Percentiles rank a stretch among this genome's conserved stretches.
phyloP scores from a whole-genome alignment of 2,797 vertebrate genomes.

The Phaenicophaeus curvirostris region DNA sequence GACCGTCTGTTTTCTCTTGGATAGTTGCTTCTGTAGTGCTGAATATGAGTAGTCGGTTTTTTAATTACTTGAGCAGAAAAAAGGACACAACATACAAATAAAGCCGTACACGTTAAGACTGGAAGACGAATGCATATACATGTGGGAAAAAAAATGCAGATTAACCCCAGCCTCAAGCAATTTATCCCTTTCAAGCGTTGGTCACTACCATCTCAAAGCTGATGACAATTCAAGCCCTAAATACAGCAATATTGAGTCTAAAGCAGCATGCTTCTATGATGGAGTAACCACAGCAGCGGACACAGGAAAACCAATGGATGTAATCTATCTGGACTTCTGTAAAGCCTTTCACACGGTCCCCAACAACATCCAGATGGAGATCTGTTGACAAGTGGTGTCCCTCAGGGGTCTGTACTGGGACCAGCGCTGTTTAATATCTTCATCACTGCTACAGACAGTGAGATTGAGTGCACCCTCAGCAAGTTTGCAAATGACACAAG shows the following conservation, averaged over 20 bases:
- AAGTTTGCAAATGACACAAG: too few relatives aligned
- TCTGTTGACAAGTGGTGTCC: too few relatives aligned
- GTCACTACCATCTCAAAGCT: background rate
- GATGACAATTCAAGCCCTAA: background rate
- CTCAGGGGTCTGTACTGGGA: too few relatives aligned
- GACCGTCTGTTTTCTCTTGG: conserved; percentile 14
- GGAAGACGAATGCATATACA: background rate
- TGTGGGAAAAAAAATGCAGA: background rate
- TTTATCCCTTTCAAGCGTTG: background rate
- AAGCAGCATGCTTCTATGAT: background rate
- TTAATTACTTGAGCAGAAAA: background rate
- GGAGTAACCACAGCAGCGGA: too few relatives aligned
- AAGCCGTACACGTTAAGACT: background rate
- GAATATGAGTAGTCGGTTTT: background rate
- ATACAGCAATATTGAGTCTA: background rate
- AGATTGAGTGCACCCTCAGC: too few relatives aligned
- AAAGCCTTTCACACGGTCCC: too few relatives aligned
- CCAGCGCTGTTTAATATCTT: too few relatives aligned
- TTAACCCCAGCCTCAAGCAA: background rate
- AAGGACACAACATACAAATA: background rate
- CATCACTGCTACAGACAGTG: too few relatives aligned
- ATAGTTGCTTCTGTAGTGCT: background rate
- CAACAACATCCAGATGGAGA: too few relatives aligned
- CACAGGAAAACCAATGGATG: too few relatives aligned
- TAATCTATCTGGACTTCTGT: too few relatives aligned